These are phyloP conservation scores for Camponotus floridanus DNA, from an alignment of 1,140 invertebrate species.

Conservation along the genomic window DNA sequence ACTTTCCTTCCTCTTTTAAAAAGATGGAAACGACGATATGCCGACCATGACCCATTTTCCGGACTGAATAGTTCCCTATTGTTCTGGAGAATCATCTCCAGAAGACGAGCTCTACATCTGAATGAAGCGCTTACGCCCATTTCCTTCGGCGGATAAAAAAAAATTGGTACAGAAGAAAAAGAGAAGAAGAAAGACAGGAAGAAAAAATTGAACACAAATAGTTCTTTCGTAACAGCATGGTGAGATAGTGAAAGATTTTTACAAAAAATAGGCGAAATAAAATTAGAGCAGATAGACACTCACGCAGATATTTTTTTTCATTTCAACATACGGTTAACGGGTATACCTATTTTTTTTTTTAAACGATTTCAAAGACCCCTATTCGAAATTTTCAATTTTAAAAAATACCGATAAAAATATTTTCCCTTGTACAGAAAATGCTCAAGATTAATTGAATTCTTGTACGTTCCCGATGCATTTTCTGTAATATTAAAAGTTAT, in stretches of 20 bases:
- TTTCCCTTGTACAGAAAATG: background rate
- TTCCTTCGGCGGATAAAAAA: conserved; percentile 68
- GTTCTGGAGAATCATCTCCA: conserved; percentile 63
- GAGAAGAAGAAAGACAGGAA: no score
- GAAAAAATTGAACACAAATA: no score
- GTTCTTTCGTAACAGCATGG: no score
- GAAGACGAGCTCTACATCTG: conserved; percentile 5
- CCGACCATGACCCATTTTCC: conserved; percentile 82
- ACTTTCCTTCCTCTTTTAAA: conserved; percentile 46
- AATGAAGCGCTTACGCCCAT: conserved; percentile 68
- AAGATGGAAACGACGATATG: conserved; percentile 70
- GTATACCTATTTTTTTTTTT: no score
- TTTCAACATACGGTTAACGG: no score
- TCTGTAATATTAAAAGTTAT: background rate
- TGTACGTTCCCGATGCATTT: background rate
- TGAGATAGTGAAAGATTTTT: no score
- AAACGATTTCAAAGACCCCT: background rate
- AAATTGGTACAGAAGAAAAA: background rate
- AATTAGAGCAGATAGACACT: no score
- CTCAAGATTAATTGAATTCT: background rate
- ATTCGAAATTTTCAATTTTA: background rate
- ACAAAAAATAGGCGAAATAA: no score
- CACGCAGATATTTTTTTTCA: no score
- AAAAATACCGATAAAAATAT: background rate
- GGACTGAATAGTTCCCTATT: conserved; percentile 70